Conservation (phyloP, 2,797 vertebrate species). For the Tympanoctomys barrerae region DNA sequence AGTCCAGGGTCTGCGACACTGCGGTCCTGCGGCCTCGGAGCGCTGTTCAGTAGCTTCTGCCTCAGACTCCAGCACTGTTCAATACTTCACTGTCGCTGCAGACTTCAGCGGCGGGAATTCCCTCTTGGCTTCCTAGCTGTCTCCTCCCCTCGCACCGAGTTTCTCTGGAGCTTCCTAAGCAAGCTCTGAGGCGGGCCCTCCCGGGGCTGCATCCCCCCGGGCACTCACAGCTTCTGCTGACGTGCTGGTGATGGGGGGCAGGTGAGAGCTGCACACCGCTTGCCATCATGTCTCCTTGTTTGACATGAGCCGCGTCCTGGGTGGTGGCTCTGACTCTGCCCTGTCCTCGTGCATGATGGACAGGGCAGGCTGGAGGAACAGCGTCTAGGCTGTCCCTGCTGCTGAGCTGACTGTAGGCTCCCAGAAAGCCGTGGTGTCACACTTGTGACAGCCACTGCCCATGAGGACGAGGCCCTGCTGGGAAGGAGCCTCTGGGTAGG, state of each 20-base stretch:
- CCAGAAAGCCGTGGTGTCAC: not conserved
- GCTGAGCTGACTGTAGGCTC: too few relatives aligned
- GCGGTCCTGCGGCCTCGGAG: not conserved
- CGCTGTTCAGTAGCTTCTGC: not conserved
- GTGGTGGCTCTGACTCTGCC: not conserved
- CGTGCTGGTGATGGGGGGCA: not conserved
- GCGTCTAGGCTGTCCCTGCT: not conserved
- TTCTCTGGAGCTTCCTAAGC: not conserved
- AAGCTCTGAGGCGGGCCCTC: not conserved
- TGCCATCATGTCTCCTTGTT: not conserved
- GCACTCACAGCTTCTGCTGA: too few relatives aligned
- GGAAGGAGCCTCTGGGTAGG: not conserved
- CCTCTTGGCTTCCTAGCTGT: not conserved
- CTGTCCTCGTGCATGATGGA: rapidly evolving
- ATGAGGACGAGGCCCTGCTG: not conserved
- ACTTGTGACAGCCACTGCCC: not conserved
- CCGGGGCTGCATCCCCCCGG: not conserved
- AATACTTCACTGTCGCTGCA: not conserved
- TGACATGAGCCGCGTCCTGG: not conserved
- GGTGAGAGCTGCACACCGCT: not conserved
- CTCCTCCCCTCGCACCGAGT: not conserved
- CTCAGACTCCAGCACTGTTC: not conserved
- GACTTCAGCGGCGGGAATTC: not conserved
- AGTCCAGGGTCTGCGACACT: not conserved
- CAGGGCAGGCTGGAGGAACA: too few relatives aligned